phyloP scores from a whole-genome alignment of 2,113 vertebrate genomes.

The Sterrhoptilus dennistouni region DNA sequence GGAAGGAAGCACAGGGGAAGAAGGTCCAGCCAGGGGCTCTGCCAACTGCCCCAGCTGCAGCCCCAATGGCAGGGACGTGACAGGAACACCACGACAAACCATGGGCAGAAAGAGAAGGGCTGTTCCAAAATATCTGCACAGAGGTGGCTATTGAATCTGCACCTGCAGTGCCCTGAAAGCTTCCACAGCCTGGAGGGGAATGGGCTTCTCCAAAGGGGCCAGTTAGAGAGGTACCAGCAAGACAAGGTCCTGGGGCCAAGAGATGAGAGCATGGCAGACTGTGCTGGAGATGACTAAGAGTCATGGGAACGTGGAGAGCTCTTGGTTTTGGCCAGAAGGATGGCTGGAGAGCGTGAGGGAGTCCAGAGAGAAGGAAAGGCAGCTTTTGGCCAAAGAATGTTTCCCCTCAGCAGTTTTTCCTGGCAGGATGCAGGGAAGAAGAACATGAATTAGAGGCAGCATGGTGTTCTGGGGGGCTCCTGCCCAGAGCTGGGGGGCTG shows the following conservation, averaged over 20 bases:
- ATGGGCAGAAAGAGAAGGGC: background rate
- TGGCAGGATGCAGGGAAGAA: conserved; percentile 12
- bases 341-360: background rate
- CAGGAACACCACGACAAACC: accelerated
- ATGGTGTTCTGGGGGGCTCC: background rate
- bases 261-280: background rate
- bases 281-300: conserved; percentile 47
- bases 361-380: background rate
- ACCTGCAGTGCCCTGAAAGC: background rate
- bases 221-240: background rate
- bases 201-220: background rate
- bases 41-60: background rate
- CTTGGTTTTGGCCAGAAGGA: conserved; percentile 26
- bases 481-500: background rate
- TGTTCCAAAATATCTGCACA: background rate
- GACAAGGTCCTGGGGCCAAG: background rate
- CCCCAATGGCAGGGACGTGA: background rate
- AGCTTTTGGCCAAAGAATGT: background rate
- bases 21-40: background rate
- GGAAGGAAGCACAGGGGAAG: background rate
- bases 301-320: background rate
- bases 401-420: conserved; percentile 63
- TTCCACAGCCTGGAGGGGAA: background rate
- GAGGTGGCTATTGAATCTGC: background rate
- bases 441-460: background rate